Evolutionary conservation across 2,888 invertebrate genomes (phyloP).

Genomic region (Lissocephala sabroskyi): DNA sequence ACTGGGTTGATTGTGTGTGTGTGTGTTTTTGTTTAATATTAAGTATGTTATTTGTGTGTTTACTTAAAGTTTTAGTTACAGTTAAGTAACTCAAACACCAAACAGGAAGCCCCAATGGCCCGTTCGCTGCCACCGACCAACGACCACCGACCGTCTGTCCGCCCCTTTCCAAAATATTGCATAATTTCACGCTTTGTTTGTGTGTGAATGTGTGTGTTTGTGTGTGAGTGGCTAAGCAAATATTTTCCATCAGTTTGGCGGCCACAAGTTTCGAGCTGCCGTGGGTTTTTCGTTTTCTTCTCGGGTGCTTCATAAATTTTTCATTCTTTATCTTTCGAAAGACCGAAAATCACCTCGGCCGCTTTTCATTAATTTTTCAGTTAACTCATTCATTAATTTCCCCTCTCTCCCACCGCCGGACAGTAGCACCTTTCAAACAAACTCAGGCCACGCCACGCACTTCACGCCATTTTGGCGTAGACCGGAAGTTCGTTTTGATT

Average conservation of each 20-base stretch:
- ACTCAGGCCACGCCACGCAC: slow-evolving; percentile 24
- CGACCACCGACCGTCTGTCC: neutral
- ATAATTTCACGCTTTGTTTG: slow-evolving; percentile 47
- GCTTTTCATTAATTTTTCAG: slow-evolving; percentile 65
- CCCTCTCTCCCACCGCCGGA: too few species aligned
- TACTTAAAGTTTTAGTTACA: slow-evolving; percentile 63
- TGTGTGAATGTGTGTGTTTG: neutral
- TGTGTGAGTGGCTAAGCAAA: slow-evolving; percentile 43
- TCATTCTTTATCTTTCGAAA: slow-evolving; percentile 57
- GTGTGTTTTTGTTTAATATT: slow-evolving; percentile 64
- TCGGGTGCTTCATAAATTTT: slow-evolving; percentile 57
- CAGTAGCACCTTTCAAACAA: slow-evolving; percentile 18
- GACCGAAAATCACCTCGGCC: slow-evolving; percentile 36
- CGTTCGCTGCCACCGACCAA: slow-evolving; percentile 4
- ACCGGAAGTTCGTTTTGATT: slow-evolving; percentile 67
- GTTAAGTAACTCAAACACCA: slow-evolving; percentile 57
- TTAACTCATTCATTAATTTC: slow-evolving; percentile 66
- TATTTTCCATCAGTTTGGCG: slow-evolving; percentile 44
- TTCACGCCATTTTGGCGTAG: slow-evolving; percentile 64
- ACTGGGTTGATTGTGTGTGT: slow-evolving; percentile 30
- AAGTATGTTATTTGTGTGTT: slow-evolving; percentile 66
- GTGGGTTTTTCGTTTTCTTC: slow-evolving; percentile 1
- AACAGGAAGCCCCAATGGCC: slow-evolving; percentile 52
- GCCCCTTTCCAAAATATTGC: slow-evolving; percentile 34
- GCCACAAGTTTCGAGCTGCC: slow-evolving; percentile 36